Evolutionary conservation across 2,888 invertebrate genomes (phyloP).

Genomic region (Ophion ellenae): DNA sequence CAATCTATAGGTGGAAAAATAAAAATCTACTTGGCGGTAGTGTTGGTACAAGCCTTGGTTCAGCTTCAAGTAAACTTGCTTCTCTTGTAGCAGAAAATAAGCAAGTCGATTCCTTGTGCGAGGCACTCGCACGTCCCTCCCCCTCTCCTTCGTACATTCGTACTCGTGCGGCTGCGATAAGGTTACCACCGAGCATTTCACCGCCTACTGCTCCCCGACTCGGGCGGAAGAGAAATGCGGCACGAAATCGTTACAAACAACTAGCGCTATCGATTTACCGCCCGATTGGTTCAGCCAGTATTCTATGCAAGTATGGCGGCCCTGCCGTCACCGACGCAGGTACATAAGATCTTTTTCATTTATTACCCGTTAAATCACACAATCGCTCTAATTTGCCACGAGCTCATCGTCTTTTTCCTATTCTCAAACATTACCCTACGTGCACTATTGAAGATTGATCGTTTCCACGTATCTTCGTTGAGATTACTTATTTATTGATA

Average conservation of each 20-base stretch:
- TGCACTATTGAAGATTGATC: background rate
- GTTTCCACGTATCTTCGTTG: no score
- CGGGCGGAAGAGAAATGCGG: slow-evolving; percentile 65
- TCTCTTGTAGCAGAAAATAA: no score
- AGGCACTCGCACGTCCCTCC: no score
- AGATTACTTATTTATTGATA: no score
- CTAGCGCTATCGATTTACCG: slow-evolving; percentile 79
- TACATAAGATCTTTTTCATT: slow-evolving; percentile 81
- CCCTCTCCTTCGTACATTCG: background rate
- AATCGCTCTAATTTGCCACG: background rate
- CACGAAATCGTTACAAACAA: slow-evolving; percentile 73
- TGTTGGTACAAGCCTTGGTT: no score
- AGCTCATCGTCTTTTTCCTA: background rate
- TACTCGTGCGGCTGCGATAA: slow-evolving; percentile 41
- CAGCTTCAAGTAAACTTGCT: no score
- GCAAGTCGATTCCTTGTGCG: no score
- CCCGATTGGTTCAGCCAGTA: slow-evolving; percentile 81
- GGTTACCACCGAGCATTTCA: background rate
- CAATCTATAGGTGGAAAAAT: no score
- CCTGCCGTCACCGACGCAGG: slow-evolving; percentile 94
- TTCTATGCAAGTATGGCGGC: slow-evolving; percentile 90
- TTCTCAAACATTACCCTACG: background rate
- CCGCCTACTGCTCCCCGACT: slow-evolving; percentile 2
- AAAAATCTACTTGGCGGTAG: no score
- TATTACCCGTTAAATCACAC: slow-evolving; percentile 71